Base-by-base conservation (phyloP, 2,797 vertebrate genomes). In the Diplodus puntazzo region DNA sequence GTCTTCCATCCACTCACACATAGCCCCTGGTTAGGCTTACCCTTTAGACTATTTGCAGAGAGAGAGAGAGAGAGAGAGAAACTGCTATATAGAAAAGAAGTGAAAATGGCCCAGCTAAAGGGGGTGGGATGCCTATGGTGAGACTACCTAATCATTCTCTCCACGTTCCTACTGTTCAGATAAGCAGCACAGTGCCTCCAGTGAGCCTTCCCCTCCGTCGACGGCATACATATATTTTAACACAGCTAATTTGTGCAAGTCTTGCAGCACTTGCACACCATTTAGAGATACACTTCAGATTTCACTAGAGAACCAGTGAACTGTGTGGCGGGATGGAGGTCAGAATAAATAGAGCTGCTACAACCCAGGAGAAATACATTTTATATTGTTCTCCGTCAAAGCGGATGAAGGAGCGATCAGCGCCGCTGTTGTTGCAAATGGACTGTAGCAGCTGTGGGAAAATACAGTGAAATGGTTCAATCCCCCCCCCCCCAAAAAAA, bases 241-340 rank as follows among this genome's bases (percentile, higher is more conserved):
- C 87, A 85, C 89, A 83, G 91, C 91, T 94, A 91, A 96, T 94
- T 94, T 93, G 93, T 87, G 88, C 80, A 75, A 88, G 87, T 90
- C 90, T 91, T 90, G 89, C 89, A 88, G 89, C 86, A 80, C 88
- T 93, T 92, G 92, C 88, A 93, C 89, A 92, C 87, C 88, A 90
- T 93, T 94, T 94, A 93, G 87, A 94, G 91, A 94, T 87, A 89
- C 90, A 91, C 88, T 94, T 94, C 87, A 91, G 91, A 94, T 92
- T 94, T 91, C 88, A 89, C 88, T 79, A 78, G 86, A 92, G 92
- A 92, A 77, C 70, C 81, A 78, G 82, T 77, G 83, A 80, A 89
- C 84, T 75, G 73, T 88, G 79, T 79, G 87, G 80, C 14, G 21
- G 79, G 78, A 87, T 81, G 75, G 86, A 86, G 90, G 86, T 88